phyloP scores from a whole-genome alignment of 2,113 vertebrate genomes.

The Cygnus buccinator region DNA sequence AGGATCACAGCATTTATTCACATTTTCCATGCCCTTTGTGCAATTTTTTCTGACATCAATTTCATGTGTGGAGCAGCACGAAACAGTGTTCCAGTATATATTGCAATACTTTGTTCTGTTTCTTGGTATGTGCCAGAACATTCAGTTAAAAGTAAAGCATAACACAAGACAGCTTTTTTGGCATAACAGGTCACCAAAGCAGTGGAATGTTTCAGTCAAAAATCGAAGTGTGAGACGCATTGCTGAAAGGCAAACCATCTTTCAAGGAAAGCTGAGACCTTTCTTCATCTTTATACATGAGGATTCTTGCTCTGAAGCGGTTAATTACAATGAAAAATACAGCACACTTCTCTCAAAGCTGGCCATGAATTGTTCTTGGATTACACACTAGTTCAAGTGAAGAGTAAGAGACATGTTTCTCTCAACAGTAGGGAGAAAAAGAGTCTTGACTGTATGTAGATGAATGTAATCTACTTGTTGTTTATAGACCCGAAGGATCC shows the following conservation, averaged over 20 bases:
- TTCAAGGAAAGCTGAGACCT: conserved; percentile 54
- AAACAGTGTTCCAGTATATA: neutral
- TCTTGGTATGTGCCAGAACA: neutral
- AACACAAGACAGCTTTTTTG: conserved; percentile 36
- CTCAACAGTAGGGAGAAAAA: neutral
- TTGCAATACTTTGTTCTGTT: conserved; percentile 21
- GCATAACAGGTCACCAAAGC: conserved; percentile 53
- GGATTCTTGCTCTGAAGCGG: conserved; percentile 34
- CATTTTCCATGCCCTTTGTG: conserved; percentile 14
- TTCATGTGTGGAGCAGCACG: neutral
- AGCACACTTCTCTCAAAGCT: neutral
- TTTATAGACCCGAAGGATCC: conserved; percentile 41
- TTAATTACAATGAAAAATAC: conserved; percentile 50
- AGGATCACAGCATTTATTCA: conserved; percentile 10
- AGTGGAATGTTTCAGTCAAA: conserved; percentile 43
- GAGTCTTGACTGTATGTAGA: conserved; percentile 13
- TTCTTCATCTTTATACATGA: conserved; percentile 65
- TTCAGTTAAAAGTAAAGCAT: neutral
- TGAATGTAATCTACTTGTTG: conserved; percentile 39
- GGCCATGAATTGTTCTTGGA: conserved; percentile 5
- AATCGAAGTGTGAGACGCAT: conserved; percentile 36
- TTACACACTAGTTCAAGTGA: neutral
- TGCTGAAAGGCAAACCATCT: conserved; percentile 48
- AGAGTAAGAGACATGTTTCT: conserved; percentile 10
- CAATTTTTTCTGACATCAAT: conserved; percentile 42